phyloP scores from a whole-genome alignment of 2,888 invertebrate species.

The Phaonia tiefii region DNA sequence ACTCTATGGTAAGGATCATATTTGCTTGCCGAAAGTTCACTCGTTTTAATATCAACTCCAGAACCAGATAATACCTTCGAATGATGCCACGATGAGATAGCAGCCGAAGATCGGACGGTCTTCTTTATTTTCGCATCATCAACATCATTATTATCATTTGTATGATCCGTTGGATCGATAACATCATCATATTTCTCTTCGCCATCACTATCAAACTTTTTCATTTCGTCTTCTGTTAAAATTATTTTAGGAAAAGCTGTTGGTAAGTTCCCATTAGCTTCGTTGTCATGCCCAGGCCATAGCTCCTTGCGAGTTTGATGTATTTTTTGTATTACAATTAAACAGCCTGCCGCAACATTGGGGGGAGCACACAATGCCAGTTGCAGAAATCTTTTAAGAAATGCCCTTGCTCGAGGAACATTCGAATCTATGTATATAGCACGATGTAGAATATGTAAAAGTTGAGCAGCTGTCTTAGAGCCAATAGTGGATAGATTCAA shows the following conservation, averaged over 20 bases:
- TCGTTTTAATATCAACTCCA: constrained; percentile 69
- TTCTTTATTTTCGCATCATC: constrained; percentile 17
- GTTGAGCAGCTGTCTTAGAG: constrained; percentile 86
- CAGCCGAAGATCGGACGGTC: neutral
- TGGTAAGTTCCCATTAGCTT: constrained; percentile 48
- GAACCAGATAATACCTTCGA: constrained; percentile 68
- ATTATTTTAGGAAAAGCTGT: constrained; percentile 53
- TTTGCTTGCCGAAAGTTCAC: constrained; percentile 74
- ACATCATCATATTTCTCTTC: constrained; percentile 75
- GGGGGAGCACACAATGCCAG: constrained; percentile 87
- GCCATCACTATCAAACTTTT: constrained; percentile 77
- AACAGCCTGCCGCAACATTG: constrained; percentile 89
- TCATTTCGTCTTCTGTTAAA: constrained; percentile 71
- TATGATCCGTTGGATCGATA: constrained; percentile 68
- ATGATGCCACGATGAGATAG: constrained; percentile 77
- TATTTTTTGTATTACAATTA: constrained; percentile 83
- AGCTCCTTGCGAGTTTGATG: constrained; percentile 85
- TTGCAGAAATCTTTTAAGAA: constrained; percentile 91
- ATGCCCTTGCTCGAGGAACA: constrained; percentile 87
- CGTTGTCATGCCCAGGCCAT: constrained; percentile 57
- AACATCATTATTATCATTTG: constrained; percentile 65
- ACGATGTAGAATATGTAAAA: constrained; percentile 93
- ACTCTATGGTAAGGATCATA: constrained; percentile 90
- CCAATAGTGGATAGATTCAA: constrained; percentile 84
- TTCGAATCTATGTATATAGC: constrained; percentile 90